Percentiles rank a stretch among this genome's conserved stretches.
Evolutionary conservation across 2,113 vertebrate genomes (phyloP).

Genomic region (Ellobius talpinus): DNA sequence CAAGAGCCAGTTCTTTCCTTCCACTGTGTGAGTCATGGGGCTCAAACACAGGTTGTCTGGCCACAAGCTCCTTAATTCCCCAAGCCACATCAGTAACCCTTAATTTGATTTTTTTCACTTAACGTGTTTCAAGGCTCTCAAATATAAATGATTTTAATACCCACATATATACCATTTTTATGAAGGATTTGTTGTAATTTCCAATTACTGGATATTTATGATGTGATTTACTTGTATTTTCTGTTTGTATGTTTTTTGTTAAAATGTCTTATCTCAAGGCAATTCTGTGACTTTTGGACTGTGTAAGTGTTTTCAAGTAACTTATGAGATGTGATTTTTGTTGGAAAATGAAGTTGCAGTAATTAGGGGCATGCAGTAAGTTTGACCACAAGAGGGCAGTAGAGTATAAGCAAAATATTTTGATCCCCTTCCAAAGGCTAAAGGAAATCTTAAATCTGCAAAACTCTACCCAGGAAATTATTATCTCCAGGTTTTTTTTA

Average conservation of each 20-base stretch:
- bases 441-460: not conserved
- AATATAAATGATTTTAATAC: slow-evolving; percentile 40
- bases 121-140: slow-evolving; percentile 34
- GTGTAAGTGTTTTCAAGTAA: slow-evolving; percentile 36
- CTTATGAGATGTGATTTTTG: not conserved
- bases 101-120: not conserved
- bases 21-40: too few species aligned
- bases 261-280: not conserved
- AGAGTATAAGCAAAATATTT: slow-evolving; percentile 76
- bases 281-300: not conserved
- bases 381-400: slow-evolving; percentile 84
- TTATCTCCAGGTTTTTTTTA: slow-evolving; percentile 8
- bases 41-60: not conserved
- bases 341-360: slow-evolving; percentile 34
- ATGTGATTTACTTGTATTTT: slow-evolving; percentile 45
- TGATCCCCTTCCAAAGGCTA: not conserved
- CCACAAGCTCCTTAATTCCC: not conserved
- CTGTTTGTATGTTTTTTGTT: slow-evolving; percentile 15
- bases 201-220: slow-evolving; percentile 24
- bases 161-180: not conserved
- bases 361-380: not conserved
- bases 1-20: not conserved
- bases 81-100: not conserved
- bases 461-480: slow-evolving; percentile 47
- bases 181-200: not conserved